A percentile compares a stretch with the other conserved stretches of the same genome.
phyloP scores from a whole-genome alignment of 1,140 invertebrate species.

The Megalopta genalis region DNA sequence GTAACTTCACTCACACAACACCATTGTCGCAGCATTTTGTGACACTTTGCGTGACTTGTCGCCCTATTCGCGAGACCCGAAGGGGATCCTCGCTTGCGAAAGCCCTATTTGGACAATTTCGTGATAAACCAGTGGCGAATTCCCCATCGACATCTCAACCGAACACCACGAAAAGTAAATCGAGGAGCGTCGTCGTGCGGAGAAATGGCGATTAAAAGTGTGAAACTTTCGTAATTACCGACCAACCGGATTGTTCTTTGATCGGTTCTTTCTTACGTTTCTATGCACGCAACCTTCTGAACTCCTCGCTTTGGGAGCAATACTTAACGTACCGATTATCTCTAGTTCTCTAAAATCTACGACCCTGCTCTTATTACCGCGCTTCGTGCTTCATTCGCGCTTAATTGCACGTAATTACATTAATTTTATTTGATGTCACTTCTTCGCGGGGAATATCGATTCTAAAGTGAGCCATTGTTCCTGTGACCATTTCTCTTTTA shows the following conservation, averaged over 20 bases:
- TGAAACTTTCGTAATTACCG: constrained; percentile 44
- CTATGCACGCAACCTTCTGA: constrained; percentile 14
- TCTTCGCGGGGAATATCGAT: background rate
- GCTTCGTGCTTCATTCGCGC: background rate
- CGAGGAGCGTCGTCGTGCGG: background rate
- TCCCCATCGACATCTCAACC: too few species aligned
- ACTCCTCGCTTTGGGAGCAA: constrained; percentile 12
- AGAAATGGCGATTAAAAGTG: constrained; percentile 35
- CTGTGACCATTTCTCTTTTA: too few species aligned
- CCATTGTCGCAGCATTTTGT: too few species aligned
- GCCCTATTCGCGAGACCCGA: too few species aligned
- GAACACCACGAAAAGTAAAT: too few species aligned
- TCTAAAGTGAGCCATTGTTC: background rate
- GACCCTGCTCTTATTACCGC: background rate
- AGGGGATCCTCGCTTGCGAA: too few species aligned
- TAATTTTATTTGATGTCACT: background rate
- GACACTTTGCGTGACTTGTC: too few species aligned
- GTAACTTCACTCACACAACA: too few species aligned
- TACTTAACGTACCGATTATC: background rate
- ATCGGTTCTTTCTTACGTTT: constrained; percentile 23
- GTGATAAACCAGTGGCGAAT: too few species aligned
- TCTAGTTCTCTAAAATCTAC: background rate
- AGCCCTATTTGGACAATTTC: too few species aligned
- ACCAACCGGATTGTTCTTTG: background rate
- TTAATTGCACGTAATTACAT: background rate